Evolutionary conservation across 2,888 invertebrate genomes (phyloP).

Genomic region (Tubiluchus corallicola): DNA sequence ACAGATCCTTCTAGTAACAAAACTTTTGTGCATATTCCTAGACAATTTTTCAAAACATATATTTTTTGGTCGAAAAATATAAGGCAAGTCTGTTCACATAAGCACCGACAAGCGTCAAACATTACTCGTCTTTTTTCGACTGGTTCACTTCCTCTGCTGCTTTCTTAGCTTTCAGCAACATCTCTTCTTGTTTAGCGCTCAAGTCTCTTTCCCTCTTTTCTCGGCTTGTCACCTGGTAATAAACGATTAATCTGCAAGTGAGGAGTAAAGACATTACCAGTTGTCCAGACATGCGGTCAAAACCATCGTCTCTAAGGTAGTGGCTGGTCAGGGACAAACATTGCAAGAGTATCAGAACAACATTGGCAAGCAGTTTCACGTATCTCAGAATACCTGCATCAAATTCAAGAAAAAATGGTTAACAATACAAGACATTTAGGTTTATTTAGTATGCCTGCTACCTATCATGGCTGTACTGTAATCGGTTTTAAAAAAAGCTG

Average conservation of each 20-base stretch:
- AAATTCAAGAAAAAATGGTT: too few relatives aligned
- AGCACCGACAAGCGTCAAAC: too few relatives aligned
- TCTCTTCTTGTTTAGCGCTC: background rate
- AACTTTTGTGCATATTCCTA: too few relatives aligned
- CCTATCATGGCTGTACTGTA: too few relatives aligned
- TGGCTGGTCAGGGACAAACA: background rate
- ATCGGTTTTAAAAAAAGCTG: too few relatives aligned
- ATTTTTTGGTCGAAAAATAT: too few relatives aligned
- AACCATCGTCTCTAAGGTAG: background rate
- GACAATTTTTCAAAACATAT: too few relatives aligned
- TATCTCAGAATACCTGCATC: background rate
- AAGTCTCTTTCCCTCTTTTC: background rate
- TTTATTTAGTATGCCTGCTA: too few relatives aligned
- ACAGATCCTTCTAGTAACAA: too few relatives aligned
- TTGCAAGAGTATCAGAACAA: background rate
- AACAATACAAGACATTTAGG: too few relatives aligned
- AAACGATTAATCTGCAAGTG: background rate
- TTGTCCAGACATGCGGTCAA: background rate
- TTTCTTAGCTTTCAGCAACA: background rate
- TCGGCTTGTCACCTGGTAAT: background rate
- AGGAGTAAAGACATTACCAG: background rate
- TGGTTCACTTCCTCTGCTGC: background rate
- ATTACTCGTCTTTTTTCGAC: constrained; percentile 1
- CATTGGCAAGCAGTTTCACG: constrained; percentile 1
- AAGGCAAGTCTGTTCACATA: too few relatives aligned